These are phyloP conservation scores for Ferdinandea cuprea DNA, from an alignment of 2,888 invertebrate genomes.

Conservation along the genomic window DNA sequence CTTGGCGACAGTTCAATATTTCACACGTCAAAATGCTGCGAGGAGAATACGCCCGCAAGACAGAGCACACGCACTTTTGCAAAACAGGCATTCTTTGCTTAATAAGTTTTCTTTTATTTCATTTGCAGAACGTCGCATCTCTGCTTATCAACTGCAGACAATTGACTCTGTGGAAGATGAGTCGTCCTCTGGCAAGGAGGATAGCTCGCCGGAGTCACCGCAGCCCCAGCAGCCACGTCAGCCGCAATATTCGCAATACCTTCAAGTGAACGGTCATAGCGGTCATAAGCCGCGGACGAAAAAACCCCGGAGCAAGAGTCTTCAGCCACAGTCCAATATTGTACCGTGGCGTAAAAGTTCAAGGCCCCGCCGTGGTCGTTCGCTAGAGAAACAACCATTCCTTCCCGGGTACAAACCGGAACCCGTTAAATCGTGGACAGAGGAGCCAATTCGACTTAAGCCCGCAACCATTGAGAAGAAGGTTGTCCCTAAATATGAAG, in stretches of 20 bases:
- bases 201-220: conserved; percentile 81
- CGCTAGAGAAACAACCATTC: conserved; percentile 83
- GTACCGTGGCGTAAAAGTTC: conserved; percentile 82
- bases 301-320: conserved; percentile 81
- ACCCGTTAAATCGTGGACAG: conserved; percentile 85
- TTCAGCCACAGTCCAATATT: conserved; percentile 81
- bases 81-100: background rate
- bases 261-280: conserved; percentile 78
- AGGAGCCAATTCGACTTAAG: conserved; percentile 86
- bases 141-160: conserved; percentile 81
- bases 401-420: conserved; percentile 81
- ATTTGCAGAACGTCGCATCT: conserved; percentile 81
- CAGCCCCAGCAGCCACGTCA: conserved; percentile 75
- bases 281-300: conserved; percentile 80
- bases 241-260: conserved; percentile 78
- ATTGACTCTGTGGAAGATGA: conserved; percentile 82
- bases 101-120: conserved; percentile 8
- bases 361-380: conserved; percentile 81
- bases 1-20: conserved; percentile 66
- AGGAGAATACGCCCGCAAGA: conserved; percentile 3
- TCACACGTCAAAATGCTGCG: conserved; percentile 39
- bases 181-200: conserved; percentile 82
- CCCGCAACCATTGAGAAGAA: conserved; percentile 85
- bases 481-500: conserved; percentile 84
- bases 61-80: conserved; percentile 37